phyloP scores from a whole-genome alignment of 2,888 invertebrate genomes.

The Protonemura montana region DNA sequence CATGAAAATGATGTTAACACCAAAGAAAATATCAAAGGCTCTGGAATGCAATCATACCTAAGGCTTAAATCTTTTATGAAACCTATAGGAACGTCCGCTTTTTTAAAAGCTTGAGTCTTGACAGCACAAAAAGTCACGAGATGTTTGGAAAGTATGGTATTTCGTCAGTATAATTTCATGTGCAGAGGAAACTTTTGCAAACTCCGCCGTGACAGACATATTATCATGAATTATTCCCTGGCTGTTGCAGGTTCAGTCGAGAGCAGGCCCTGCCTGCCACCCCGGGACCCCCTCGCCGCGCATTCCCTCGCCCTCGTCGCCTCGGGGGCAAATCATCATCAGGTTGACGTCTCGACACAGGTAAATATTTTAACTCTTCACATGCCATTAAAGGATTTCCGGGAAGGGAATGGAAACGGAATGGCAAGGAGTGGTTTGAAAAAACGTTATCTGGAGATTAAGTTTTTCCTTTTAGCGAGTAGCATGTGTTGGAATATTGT shows the following conservation, averaged over 20 bases:
- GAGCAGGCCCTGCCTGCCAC: neutral
- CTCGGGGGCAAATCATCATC: constrained; percentile 47
- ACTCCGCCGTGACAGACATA: neutral
- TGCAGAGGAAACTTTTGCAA: too few species aligned
- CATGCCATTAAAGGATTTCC: neutral
- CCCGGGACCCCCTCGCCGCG: constrained; percentile 16
- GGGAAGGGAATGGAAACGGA: neutral
- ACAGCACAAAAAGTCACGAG: too few species aligned
- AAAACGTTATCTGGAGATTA: constrained; percentile 1
- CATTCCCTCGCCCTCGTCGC: neutral
- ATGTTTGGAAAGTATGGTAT: too few species aligned
- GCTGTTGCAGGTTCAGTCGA: constrained; percentile 44
- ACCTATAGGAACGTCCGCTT: too few species aligned
- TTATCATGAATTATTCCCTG: neutral
- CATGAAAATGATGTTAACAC: too few species aligned
- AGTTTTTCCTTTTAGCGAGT: constrained; percentile 18
- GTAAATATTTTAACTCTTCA: constrained; percentile 39
- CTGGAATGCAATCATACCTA: too few species aligned
- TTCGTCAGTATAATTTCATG: too few species aligned
- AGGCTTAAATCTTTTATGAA: too few species aligned
- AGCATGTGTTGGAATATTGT: constrained; percentile 4
- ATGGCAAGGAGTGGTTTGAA: neutral
- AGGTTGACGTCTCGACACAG: constrained; percentile 60
- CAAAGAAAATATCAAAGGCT: too few species aligned
- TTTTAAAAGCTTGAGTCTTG: too few species aligned